These are phyloP conservation scores for Galago senegalensis DNA, from an alignment of 2,797 vertebrate genomes.

Conservation along the genomic window DNA sequence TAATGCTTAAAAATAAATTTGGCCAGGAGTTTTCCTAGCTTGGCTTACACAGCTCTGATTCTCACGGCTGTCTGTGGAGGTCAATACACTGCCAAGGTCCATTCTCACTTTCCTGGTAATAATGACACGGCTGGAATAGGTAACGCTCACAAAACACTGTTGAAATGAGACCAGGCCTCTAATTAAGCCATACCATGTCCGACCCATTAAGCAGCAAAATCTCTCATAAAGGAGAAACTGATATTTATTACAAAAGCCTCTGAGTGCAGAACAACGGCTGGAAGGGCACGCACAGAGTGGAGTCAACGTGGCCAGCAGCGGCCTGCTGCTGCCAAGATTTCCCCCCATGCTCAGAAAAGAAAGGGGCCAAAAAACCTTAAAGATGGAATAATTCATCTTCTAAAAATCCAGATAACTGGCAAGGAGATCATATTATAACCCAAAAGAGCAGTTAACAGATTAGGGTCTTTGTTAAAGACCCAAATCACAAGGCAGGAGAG, in stretches of 20 bases:
- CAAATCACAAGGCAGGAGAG: not conserved
- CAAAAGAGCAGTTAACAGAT: not conserved
- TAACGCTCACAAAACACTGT: not conserved
- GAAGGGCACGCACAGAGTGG: accelerated
- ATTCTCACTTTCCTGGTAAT: not conserved
- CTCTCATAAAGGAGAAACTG: not conserved
- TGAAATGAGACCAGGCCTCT: not conserved
- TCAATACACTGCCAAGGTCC: not conserved
- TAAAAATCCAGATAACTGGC: not conserved
- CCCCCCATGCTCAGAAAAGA: not conserved
- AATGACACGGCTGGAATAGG: accelerated
- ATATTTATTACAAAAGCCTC: not conserved
- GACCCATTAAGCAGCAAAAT: not conserved
- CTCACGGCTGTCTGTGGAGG: not conserved
- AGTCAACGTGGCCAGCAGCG: not conserved
- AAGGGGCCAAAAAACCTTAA: not conserved
- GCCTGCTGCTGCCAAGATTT: not conserved
- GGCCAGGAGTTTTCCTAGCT: accelerated
- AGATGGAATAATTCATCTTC: slow-evolving; percentile 23
- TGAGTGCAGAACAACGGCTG: accelerated
- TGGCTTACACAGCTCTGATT: not conserved
- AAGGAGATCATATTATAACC: not conserved
- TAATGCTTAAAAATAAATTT: not conserved
- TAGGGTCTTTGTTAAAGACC: not conserved
- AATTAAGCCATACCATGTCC: accelerated